These are phyloP conservation scores for Erebia ligea DNA, from an alignment of 2,888 invertebrate genomes.

Conservation along the genomic window DNA sequence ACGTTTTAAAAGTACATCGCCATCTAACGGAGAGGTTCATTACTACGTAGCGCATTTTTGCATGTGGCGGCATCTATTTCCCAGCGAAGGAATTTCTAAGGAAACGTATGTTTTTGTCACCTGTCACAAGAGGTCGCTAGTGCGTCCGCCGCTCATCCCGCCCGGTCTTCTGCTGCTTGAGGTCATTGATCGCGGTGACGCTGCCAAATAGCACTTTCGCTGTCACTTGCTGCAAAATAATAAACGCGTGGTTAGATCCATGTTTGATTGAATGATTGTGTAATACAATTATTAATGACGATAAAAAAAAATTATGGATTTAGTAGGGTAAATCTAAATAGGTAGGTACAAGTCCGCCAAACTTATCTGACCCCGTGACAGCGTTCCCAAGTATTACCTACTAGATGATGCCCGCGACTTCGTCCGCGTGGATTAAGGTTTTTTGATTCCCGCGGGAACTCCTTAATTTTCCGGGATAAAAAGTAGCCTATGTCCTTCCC, in stretches of 20 bases:
- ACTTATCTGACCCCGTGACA: too few species aligned
- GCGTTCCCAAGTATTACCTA: too few species aligned
- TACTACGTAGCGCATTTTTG: not conserved
- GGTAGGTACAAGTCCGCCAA: too few species aligned
- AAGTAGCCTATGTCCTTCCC: too few species aligned
- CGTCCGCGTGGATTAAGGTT: too few species aligned
- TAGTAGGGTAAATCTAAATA: not conserved
- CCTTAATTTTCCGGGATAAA: too few species aligned
- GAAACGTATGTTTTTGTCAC: constrained; percentile 42
- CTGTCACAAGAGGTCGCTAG: constrained; percentile 66
- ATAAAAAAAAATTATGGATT: too few species aligned
- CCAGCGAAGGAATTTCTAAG: not conserved
- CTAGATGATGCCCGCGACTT: too few species aligned
- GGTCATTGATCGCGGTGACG: constrained; percentile 88
- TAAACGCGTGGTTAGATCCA: constrained; percentile 26
- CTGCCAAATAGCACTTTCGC: constrained; percentile 90
- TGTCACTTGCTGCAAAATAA: constrained; percentile 82
- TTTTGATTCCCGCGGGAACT: too few species aligned
- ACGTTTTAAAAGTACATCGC: not conserved
- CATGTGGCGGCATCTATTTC: constrained; percentile 43
- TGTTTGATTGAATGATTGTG: not conserved
- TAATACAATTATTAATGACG: too few species aligned
- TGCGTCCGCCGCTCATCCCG: constrained; percentile 84
- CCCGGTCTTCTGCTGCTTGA: constrained; percentile 87
- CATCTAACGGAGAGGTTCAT: not conserved